Conservation (phyloP, 2,888 invertebrate genomes). For the Choristoneura rosaceana region DNA sequence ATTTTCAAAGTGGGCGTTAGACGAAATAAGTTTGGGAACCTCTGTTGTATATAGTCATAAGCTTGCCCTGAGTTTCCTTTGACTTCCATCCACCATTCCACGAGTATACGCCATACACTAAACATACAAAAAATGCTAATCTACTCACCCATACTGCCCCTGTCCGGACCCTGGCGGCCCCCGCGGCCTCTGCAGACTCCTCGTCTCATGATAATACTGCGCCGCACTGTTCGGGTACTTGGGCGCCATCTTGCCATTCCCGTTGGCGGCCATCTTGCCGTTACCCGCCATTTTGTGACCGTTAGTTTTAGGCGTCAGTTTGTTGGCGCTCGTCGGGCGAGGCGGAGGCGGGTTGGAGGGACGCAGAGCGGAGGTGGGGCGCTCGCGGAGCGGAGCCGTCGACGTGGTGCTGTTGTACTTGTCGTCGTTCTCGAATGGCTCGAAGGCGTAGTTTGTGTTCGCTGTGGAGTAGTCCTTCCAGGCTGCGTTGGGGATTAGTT, state of each 20-base stretch:
- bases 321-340: slow-evolving; percentile 48
- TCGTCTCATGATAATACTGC: slow-evolving; percentile 85
- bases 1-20: no score
- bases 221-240: slow-evolving; percentile 67
- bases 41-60: no score
- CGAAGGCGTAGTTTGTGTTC: slow-evolving; percentile 96
- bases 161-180: slow-evolving; percentile 49
- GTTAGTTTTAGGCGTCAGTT: slow-evolving; percentile 56
- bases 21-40: no score
- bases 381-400: slow-evolving; percentile 53
- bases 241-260: slow-evolving; percentile 59
- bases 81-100: no score
- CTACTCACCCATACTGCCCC: slow-evolving; percentile 68
- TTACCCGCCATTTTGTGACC: slow-evolving; percentile 26
- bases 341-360: slow-evolving; percentile 56
- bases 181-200: slow-evolving; percentile 86
- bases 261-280: slow-evolving; percentile 33
- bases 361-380: slow-evolving; percentile 51
- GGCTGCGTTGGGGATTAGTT: slow-evolving; percentile 92
- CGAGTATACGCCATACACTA: no score
- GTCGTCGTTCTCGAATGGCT: slow-evolving; percentile 93
- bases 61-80: no score
- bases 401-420: slow-evolving; percentile 80
- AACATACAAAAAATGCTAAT: not conserved
- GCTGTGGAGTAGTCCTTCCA: slow-evolving; percentile 95